Percentiles rank a stretch among this genome's conserved stretches.
These are phyloP conservation scores for Thyatira batis DNA, from an alignment of 2,888 invertebrate genomes.

Conservation along the genomic window DNA sequence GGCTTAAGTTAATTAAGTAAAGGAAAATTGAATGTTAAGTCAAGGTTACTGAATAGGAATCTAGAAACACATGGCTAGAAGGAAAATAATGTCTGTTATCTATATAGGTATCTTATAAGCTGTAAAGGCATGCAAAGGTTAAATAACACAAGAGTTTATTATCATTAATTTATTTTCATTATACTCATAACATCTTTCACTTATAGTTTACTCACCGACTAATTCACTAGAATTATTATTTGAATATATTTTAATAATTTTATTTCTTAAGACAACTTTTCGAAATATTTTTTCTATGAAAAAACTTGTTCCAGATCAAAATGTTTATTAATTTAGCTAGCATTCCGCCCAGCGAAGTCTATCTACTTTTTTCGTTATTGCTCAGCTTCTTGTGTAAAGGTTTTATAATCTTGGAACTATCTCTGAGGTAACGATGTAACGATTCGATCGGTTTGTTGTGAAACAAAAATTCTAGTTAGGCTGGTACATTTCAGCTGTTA, in stretches of 20 bases:
- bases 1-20: too few species aligned
- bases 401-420: not conserved
- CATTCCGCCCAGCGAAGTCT: constrained; percentile 34
- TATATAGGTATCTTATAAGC: too few species aligned
- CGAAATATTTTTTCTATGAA: constrained; percentile 68
- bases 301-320: constrained; percentile 70
- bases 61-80: too few species aligned
- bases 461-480: constrained; percentile 28
- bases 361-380: constrained; percentile 39
- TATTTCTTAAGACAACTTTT: constrained; percentile 63
- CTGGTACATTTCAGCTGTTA: constrained; percentile 35
- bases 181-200: constrained; percentile 79
- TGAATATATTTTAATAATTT: constrained; percentile 75
- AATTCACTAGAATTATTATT: constrained; percentile 79
- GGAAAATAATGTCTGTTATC: too few species aligned
- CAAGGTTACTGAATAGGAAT: too few species aligned
- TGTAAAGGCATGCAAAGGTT: not conserved
- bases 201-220: constrained; percentile 76
- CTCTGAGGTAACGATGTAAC: not conserved
- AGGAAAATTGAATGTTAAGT: too few species aligned
- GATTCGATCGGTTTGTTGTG: not conserved
- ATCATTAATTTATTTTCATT: constrained; percentile 74
- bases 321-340: constrained; percentile 47
- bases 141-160: constrained; percentile 33
- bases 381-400: constrained; percentile 23